Percentiles rank a stretch among this genome's conserved stretches.
Evolutionary conservation across 2,113 vertebrate species (phyloP).

Genomic region (Macrotus californicus): DNA sequence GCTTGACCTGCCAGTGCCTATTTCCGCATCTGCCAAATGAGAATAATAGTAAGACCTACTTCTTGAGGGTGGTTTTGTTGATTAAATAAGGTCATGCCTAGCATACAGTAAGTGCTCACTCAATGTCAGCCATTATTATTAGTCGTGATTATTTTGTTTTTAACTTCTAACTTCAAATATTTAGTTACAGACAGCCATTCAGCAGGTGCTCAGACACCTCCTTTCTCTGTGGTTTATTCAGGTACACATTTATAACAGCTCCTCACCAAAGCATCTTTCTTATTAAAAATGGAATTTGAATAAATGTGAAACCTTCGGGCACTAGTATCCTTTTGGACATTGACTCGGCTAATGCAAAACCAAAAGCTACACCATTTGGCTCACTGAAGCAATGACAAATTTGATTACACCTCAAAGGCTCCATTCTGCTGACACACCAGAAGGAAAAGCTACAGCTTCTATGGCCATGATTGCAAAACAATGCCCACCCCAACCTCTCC

Average conservation of each 20-base stretch:
- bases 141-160: neutral
- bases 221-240: neutral
- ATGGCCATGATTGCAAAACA: neutral
- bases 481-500: neutral
- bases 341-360: slow-evolving; percentile 11
- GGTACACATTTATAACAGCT: neutral
- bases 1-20: neutral
- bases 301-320: neutral
- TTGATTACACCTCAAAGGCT: neutral
- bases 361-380: neutral
- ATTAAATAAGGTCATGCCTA: neutral
- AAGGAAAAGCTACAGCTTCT: neutral
- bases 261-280: neutral
- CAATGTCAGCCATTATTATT: neutral
- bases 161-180: neutral
- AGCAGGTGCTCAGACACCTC: neutral
- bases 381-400: slow-evolving; percentile 41
- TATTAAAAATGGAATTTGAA: neutral
- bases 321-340: neutral
- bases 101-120: neutral
- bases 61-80: neutral
- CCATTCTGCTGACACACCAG: neutral
- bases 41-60: neutral
- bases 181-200: neutral
- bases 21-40: neutral